Evolutionary conservation across 2,888 invertebrate species (phyloP).

Genomic region (Phortica magna): DNA sequence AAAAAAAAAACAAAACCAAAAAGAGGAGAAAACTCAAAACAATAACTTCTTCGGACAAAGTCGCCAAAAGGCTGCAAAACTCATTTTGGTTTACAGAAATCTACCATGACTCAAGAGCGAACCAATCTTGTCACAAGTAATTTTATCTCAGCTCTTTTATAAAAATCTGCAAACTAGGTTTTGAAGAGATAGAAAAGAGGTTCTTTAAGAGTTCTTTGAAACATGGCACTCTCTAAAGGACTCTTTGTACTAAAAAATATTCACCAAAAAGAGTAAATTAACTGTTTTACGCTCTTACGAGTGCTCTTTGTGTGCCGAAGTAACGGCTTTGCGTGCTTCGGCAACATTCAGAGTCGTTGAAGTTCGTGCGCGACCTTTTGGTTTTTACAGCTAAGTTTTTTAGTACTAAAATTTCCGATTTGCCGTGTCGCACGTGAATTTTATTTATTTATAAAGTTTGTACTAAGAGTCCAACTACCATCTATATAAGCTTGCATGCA

Average conservation of each 20-base stretch:
- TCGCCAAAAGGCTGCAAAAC: neutral
- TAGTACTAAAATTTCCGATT: conserved; percentile 29
- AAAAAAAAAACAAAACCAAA: neutral
- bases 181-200: neutral
- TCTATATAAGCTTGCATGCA: too few relatives aligned
- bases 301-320: neutral
- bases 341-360: neutral
- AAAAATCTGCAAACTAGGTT: neutral
- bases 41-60: neutral
- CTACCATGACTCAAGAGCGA: neutral
- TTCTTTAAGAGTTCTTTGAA: neutral
- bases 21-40: too few relatives aligned
- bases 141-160: neutral
- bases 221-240: neutral
- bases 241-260: neutral
- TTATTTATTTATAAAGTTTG: conserved; percentile 65
- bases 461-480: conserved; percentile 1
- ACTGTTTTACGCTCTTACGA: neutral
- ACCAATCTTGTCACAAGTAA: too few relatives aligned
- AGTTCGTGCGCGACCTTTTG: neutral
- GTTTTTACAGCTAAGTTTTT: neutral
- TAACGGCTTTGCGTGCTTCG: neutral
- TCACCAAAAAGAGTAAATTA: neutral
- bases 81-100: neutral
- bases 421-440: conserved; percentile 53